A percentile compares a stretch with the other conserved stretches of the same genome.
These are phyloP conservation scores for Bombus cullumanus DNA, from an alignment of 1,140 invertebrate species.

Conservation along the genomic window DNA sequence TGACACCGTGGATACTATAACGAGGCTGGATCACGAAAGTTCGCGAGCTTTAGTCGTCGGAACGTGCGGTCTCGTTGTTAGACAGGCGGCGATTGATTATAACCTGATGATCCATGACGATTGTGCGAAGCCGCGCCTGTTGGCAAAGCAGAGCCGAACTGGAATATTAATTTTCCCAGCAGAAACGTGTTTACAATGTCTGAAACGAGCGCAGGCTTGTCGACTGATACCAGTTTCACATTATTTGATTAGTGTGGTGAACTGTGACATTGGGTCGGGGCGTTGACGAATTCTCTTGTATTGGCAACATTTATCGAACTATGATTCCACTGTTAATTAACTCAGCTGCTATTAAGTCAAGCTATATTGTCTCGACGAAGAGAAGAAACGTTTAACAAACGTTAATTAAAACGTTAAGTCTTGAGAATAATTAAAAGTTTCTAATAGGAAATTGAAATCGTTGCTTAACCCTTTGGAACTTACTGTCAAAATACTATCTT, in stretches of 20 bases:
- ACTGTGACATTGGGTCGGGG: neutral
- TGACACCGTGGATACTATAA: neutral
- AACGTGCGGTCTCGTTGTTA: neutral
- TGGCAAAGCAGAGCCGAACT: neutral
- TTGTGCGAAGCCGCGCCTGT: neutral
- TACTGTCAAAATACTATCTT: neutral
- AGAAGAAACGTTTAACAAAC: neutral
- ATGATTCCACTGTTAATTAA: neutral
- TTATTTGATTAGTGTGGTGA: neutral
- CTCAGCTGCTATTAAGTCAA: neutral
- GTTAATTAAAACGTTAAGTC: neutral
- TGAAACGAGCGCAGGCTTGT: neutral
- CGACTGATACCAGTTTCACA: constrained; percentile 1
- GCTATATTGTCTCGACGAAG: neutral
- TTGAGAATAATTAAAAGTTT: neutral
- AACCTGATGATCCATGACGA: neutral
- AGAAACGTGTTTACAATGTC: constrained; percentile 9
- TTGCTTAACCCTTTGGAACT: neutral
- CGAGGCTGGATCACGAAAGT: neutral
- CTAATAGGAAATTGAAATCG: neutral
- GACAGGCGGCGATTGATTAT: neutral
- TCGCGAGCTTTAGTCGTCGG: too few species aligned
- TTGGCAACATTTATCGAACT: neutral
- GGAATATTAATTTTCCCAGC: constrained; percentile 35
- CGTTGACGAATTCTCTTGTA: neutral